Evolutionary conservation across 2,113 vertebrate genomes (phyloP).

Genomic region (Planiliza haematocheilus): DNA sequence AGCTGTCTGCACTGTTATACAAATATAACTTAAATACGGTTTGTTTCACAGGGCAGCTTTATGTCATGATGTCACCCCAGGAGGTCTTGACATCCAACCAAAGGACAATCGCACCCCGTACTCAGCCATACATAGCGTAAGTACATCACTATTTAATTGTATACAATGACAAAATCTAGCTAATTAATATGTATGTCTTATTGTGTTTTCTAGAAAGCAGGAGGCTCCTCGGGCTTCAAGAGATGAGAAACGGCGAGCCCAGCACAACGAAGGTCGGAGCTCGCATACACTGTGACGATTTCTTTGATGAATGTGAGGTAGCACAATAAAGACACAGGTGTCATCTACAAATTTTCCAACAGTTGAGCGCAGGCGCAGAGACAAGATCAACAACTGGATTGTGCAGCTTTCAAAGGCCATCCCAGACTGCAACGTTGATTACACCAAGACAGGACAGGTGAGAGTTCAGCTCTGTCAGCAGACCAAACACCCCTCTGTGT

Average conservation of each 20-base stretch:
- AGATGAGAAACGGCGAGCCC: constrained; percentile 93
- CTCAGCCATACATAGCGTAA: constrained; percentile 93
- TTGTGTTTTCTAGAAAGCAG: constrained; percentile 84
- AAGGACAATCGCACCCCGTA: constrained; percentile 91
- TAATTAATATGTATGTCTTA: neutral
- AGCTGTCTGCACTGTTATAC: too few species aligned
- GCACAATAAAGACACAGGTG: neutral
- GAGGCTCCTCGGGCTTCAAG: constrained; percentile 90
- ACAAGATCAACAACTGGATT: constrained; percentile 98
- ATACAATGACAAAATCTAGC: neutral
- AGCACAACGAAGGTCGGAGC: constrained; percentile 92
- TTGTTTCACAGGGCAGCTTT: constrained; percentile 91
- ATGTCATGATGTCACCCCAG: constrained; percentile 98
- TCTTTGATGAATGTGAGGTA: neutral
- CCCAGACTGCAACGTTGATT: constrained; percentile 93
- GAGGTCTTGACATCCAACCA: constrained; percentile 91
- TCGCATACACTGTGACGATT: neutral
- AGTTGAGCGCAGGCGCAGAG: constrained; percentile 93
- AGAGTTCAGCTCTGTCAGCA: neutral
- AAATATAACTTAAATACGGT: too few species aligned
- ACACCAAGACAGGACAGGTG: constrained; percentile 94
- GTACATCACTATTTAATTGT: constrained; percentile 3
- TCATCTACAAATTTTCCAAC: neutral
- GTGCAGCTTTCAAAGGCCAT: constrained; percentile 96
- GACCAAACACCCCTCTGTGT: neutral